phyloP scores from a whole-genome alignment of 2,888 invertebrate genomes.

The Ormyrus pomaceus region DNA sequence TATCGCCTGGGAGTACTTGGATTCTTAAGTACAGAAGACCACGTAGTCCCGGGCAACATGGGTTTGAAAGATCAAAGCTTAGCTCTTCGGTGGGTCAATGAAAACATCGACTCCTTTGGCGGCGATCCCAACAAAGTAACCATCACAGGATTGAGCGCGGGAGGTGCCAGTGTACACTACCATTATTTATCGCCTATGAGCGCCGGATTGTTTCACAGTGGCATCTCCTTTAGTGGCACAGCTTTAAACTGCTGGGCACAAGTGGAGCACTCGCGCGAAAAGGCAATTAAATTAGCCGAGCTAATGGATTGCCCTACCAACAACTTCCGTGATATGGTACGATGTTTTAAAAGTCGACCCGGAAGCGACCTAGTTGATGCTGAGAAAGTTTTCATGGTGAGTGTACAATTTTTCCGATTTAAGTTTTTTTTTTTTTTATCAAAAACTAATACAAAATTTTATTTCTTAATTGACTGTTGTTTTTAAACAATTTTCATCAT shows the following conservation, averaged over 20 bases:
- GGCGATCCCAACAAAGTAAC: constrained; percentile 84
- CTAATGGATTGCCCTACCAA: constrained; percentile 45
- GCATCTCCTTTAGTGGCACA: constrained; percentile 76
- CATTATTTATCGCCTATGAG: constrained; percentile 80
- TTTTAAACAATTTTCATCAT: constrained; percentile 45
- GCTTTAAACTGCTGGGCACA: no score
- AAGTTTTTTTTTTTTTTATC: constrained; percentile 76
- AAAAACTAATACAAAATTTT: constrained; percentile 68
- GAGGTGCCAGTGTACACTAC: constrained; percentile 85
- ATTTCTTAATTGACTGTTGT: neutral
- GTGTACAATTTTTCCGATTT: no score
- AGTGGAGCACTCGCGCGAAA: no score
- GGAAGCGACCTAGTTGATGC: no score
- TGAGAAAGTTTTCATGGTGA: no score
- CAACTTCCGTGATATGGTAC: no score
- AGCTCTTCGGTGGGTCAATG: constrained; percentile 83
- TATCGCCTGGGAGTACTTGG: constrained; percentile 84
- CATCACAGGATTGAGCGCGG: constrained; percentile 84
- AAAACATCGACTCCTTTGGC: constrained; percentile 83
- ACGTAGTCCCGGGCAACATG: constrained; percentile 82
- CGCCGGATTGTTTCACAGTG: constrained; percentile 64
- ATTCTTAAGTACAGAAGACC: constrained; percentile 84
- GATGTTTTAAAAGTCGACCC: no score
- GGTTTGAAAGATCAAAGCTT: constrained; percentile 85
- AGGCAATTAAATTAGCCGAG: constrained; percentile 81